Conservation (phyloP, 2,888 invertebrate genomes). For the Perizoma affinitatum region DNA sequence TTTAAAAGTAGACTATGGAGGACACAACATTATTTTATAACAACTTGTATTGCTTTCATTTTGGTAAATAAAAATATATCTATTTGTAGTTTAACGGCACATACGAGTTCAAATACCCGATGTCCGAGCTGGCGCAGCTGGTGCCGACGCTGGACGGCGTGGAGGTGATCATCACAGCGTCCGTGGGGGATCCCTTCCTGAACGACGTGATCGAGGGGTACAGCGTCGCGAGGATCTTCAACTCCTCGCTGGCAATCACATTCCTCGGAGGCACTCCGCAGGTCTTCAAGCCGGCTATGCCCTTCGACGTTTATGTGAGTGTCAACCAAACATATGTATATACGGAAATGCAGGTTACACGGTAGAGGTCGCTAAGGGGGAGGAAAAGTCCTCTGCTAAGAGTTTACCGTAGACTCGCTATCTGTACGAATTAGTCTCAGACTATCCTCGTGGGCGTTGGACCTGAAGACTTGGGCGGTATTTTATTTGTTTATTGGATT, state of each 20-base stretch:
- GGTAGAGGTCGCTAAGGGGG: no score
- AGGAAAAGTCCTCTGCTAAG: no score
- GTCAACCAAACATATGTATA: neutral
- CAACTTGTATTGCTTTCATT: no score
- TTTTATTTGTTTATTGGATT: no score
- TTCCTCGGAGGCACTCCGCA: conserved; percentile 96
- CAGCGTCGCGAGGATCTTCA: conserved; percentile 93
- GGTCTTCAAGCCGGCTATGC: conserved; percentile 97
- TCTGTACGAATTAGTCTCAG: no score
- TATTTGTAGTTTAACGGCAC: conserved; percentile 92
- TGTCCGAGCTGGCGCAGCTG: conserved; percentile 89
- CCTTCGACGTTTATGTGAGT: conserved; percentile 92
- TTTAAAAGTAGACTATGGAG: no score
- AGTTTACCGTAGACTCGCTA: no score
- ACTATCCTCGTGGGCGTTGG: no score
- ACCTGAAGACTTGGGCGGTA: no score
- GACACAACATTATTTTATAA: no score
- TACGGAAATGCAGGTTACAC: no score
- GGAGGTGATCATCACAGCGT: conserved; percentile 93
- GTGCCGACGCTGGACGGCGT: conserved; percentile 89
- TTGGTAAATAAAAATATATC: no score
- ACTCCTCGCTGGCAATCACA: conserved; percentile 91
- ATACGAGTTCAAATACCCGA: conserved; percentile 93
- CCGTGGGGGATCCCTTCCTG: conserved; percentile 93
- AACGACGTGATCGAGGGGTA: conserved; percentile 94